phyloP scores from a whole-genome alignment of 2,113 vertebrate species.

The Ammospiza caudacuta region DNA sequence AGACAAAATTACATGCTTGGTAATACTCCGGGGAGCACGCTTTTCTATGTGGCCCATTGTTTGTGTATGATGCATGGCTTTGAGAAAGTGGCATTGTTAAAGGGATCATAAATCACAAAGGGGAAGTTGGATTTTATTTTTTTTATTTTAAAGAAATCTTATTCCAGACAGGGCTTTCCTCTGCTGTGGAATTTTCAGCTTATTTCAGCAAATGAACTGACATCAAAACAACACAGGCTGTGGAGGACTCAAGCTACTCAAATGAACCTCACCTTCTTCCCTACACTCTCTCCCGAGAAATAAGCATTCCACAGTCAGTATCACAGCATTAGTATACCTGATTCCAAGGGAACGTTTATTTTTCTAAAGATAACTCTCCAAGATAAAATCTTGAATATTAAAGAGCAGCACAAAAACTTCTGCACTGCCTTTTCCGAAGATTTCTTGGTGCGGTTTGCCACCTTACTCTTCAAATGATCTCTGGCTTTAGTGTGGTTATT shows the following conservation, averaged over 20 bases:
- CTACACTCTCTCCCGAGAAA: neutral
- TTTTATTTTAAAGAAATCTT: neutral
- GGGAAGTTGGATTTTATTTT: neutral
- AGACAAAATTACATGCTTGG: constrained; percentile 78
- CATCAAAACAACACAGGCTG: fast-evolving
- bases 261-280: neutral
- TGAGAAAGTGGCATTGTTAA: constrained; percentile 73
- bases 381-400: neutral
- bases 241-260: neutral
- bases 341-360: constrained; percentile 18
- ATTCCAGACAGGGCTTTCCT: constrained; percentile 26
- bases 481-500: constrained; percentile 42
- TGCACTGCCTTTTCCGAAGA: neutral
- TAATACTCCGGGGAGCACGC: constrained; percentile 67
- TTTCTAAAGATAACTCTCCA: neutral
- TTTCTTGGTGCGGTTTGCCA: constrained; percentile 32
- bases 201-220: neutral
- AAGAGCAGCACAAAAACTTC: neutral
- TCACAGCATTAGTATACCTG: neutral
- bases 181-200: neutral
- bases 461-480: neutral
- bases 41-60: constrained; percentile 74
- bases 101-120: constrained; percentile 66
- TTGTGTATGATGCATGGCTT: constrained; percentile 66
- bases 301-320: neutral